phyloP scores from a whole-genome alignment of 2,113 vertebrate genomes.

The Candoia aspera region DNA sequence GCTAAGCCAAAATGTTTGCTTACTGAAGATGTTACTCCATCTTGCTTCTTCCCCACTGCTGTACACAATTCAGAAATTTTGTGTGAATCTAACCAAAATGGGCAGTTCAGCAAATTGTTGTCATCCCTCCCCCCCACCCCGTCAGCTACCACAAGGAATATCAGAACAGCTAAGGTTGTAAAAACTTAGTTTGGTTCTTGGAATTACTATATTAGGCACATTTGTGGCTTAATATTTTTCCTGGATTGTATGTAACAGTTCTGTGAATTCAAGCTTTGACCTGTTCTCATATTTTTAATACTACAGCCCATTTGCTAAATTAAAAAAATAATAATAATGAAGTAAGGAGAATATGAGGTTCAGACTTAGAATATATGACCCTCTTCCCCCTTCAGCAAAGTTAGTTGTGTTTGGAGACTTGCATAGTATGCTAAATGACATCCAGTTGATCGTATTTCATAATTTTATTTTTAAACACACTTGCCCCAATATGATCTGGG shows the following conservation, averaged over 20 bases:
- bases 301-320: background rate
- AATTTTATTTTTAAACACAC: constrained; percentile 17
- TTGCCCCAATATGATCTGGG: background rate
- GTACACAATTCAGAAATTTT: background rate
- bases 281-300: background rate
- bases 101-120: background rate
- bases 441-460: background rate
- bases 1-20: too few species aligned
- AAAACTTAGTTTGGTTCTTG: background rate
- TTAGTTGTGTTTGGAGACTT: background rate
- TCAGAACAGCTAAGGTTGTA: background rate
- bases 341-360: background rate
- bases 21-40: too few species aligned
- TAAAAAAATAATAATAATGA: background rate
- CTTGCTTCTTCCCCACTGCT: too few species aligned
- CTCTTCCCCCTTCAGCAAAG: background rate
- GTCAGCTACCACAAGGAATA: background rate
- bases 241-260: background rate
- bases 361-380: too few species aligned
- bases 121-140: background rate
- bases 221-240: background rate
- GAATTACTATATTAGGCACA: background rate
- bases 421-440: background rate
- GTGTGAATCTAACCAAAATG: background rate
- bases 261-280: background rate